Evolutionary conservation across 2,888 invertebrate species (phyloP).

Genomic region (Protonemura montana): DNA sequence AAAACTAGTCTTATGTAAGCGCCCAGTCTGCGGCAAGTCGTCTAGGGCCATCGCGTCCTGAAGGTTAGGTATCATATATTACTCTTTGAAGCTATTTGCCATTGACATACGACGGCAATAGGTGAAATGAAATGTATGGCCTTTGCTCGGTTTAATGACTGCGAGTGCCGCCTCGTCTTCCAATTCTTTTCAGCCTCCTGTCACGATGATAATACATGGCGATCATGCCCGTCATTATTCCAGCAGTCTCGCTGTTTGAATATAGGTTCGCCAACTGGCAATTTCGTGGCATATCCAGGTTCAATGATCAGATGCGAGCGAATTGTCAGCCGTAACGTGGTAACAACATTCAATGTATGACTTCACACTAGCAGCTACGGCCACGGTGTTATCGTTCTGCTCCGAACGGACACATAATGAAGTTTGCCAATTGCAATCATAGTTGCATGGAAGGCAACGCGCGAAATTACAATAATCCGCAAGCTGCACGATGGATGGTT

Average conservation of each 20-base stretch:
- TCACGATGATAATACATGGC: background rate
- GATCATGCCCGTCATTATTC: background rate
- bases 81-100: constrained; percentile 1
- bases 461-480: constrained; percentile 4
- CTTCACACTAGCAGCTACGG: background rate
- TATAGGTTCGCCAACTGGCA: background rate
- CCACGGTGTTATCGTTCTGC: background rate
- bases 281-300: background rate
- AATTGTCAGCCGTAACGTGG: background rate
- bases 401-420: background rate
- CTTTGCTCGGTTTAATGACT: constrained; percentile 1
- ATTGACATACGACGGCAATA: constrained; percentile 29
- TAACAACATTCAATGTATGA: background rate
- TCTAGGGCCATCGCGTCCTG: background rate
- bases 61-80: background rate
- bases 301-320: background rate
- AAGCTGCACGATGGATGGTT: background rate
- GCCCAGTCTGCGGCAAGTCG: background rate
- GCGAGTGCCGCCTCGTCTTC: background rate
- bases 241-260: background rate
- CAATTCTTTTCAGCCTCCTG: background rate
- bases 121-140: constrained; percentile 20
- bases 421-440: background rate
- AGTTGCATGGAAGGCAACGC: background rate
- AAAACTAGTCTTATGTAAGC: background rate